Evolutionary conservation across 2,113 vertebrate species (phyloP), one percentile per base, ranked within the genome.

Genomic region (Bostrychus sinensis): DNA sequence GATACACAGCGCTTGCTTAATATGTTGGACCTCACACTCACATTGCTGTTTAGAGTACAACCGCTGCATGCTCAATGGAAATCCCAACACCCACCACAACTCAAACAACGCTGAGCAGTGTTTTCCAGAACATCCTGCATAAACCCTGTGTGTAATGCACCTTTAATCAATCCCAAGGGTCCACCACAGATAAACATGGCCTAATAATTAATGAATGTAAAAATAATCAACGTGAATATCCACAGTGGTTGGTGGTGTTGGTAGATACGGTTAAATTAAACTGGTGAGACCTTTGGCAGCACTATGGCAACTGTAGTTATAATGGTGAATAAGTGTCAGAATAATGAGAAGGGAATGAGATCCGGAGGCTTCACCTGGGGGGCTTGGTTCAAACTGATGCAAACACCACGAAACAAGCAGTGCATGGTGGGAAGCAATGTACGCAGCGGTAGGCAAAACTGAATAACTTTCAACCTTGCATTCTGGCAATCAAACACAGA

Each of bases 381-480:
- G 70, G 65, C 68, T 83, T 37, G 56, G 71, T 77, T 79, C 66
- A 80, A 71, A 82, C 76, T 86, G 86, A 88, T 69, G 85, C 83
- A 88, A 88, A 80, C 77, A 59, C 62, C 70, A 36, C 73, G 85
- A 89, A 90, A 89, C 61, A 62, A 60, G 66, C 62, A 37, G 14
- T 8, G 23, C 55, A 28, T 55, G 50, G 46, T 14, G 0, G 46
- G 42, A 69, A 65, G 46, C 25, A 43, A 72, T 68, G 62, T 41
- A 70, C 61, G 16, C 46, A 37, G 45, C 4, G 5, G 56, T 54
- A 37, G 56, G 28, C 38, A 54, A 63, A 57, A 67, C 14, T 6
- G 65, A 75, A 72, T 73, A 9, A 70, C 48, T 78, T 68, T 61
- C 42, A 55, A 43, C 19, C 46, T 51, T 42, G 57, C 57, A 72